A percentile compares a stretch with the other conserved stretches of the same genome.
phyloP scores from a whole-genome alignment of 2,113 vertebrate species.

The Charina bottae region DNA sequence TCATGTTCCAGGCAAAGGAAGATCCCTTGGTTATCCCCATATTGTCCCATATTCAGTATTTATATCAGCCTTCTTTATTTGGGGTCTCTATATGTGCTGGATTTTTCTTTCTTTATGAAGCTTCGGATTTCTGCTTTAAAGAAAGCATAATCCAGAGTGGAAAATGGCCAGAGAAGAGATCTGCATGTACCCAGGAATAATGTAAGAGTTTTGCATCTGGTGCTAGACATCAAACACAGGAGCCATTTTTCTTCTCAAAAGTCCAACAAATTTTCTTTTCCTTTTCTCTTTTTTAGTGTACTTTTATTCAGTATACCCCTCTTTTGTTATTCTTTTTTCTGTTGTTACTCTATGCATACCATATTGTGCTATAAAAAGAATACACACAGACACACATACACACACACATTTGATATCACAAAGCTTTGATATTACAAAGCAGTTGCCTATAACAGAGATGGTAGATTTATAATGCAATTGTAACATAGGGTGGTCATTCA shows the following conservation, averaged over 20 bases:
- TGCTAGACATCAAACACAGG: background rate
- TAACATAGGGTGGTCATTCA: conserved; percentile 1
- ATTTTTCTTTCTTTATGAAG: too few species aligned
- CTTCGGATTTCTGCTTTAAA: too few species aligned
- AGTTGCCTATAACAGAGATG: background rate
- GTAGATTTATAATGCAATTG: conserved; percentile 1
- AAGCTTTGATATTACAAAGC: background rate
- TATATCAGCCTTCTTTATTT: too few species aligned
- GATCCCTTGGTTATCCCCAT: too few species aligned
- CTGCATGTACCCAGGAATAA: background rate
- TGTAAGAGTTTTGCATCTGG: background rate
- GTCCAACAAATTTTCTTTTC: background rate
- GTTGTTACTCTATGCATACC: background rate
- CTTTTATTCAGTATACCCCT: background rate
- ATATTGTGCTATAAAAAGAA: background rate
- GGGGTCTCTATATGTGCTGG: too few species aligned
- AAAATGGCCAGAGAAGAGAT: background rate
- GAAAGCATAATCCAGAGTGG: background rate
- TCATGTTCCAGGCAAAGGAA: too few species aligned
- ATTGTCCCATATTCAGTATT: too few species aligned
- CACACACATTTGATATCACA: background rate
- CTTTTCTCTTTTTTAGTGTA: background rate
- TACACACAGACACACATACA: background rate
- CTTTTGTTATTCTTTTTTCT: conserved; percentile 36
- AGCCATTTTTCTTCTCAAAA: background rate